These are phyloP conservation scores for Hemitrygon akajei DNA, from an alignment of 2,797 vertebrate genomes.

Conservation along the genomic window DNA sequence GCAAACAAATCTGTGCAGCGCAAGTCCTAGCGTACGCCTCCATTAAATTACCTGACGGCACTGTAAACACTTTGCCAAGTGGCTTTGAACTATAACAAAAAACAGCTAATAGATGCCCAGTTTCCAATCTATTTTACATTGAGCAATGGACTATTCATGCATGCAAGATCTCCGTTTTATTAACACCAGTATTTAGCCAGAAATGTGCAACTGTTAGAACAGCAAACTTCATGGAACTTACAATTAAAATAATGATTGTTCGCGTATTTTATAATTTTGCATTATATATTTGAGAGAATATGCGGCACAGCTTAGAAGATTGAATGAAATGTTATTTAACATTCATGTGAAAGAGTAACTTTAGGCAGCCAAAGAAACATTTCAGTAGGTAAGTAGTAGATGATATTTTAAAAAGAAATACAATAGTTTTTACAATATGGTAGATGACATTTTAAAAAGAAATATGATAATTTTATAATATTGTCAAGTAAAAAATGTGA, in stretches of 20 bases:
- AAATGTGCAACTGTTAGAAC: neutral
- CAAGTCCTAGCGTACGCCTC: neutral
- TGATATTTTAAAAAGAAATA: neutral
- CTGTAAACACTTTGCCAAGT: neutral
- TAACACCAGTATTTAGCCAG: neutral
- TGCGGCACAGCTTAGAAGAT: neutral
- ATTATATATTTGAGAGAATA: neutral
- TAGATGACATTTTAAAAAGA: neutral
- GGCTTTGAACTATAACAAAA: neutral
- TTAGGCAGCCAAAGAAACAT: neutral
- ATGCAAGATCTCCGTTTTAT: neutral
- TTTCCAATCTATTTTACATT: neutral
- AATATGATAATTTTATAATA: neutral
- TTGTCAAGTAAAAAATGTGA: neutral
- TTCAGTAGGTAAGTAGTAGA: neutral
- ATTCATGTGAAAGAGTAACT: neutral
- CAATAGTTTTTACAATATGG: neutral
- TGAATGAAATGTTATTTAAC: neutral
- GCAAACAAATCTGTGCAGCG: slow-evolving; percentile 29
- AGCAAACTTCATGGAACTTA: neutral
- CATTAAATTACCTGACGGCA: slow-evolving; percentile 16
- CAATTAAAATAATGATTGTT: neutral
- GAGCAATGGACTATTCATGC: neutral
- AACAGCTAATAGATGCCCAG: neutral
- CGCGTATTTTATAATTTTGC: neutral